Conservation (phyloP, 2,888 invertebrate genomes). For the Isoperla grammatica region DNA sequence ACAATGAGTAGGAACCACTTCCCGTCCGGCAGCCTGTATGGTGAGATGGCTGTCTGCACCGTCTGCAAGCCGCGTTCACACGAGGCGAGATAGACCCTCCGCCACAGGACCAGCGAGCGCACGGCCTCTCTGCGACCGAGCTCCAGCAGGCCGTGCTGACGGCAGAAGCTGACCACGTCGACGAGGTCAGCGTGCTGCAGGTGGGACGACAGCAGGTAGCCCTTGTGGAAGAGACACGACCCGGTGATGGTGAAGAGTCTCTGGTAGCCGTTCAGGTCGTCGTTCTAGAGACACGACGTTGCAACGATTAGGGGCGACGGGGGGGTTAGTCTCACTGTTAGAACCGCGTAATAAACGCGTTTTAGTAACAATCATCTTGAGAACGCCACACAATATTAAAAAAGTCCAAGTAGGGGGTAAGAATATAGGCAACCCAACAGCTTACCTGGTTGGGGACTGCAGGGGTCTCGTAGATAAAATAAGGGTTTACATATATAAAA, state of each 20-base stretch:
- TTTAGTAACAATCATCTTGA: too few relatives aligned
- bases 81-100: slow-evolving; percentile 60
- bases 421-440: too few relatives aligned
- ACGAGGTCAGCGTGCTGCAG: slow-evolving; percentile 66
- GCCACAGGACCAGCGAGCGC: slow-evolving; percentile 69
- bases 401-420: too few relatives aligned
- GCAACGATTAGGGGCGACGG: too few relatives aligned
- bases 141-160: slow-evolving; percentile 67
- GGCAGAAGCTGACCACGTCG: slow-evolving; percentile 69
- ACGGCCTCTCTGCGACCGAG: slow-evolving; percentile 60
- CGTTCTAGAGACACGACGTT: too few relatives aligned
- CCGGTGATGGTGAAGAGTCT: slow-evolving; percentile 64
- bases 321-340: too few relatives aligned
- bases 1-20: slow-evolving; percentile 69
- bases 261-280: slow-evolving; percentile 56
- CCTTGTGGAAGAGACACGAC: slow-evolving; percentile 57
- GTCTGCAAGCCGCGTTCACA: slow-evolving; percentile 37
- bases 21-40: slow-evolving; percentile 52
- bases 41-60: slow-evolving; percentile 31
- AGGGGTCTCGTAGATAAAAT: too few relatives aligned
- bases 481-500: too few relatives aligned
- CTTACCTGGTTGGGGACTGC: too few relatives aligned
- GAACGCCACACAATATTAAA: too few relatives aligned
- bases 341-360: too few relatives aligned
- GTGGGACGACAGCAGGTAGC: slow-evolving; percentile 72